Percentiles rank a stretch among this genome's conserved stretches.
Evolutionary conservation across 2,888 invertebrate genomes (phyloP).

Genomic region (Lasioglossum zephyrum): DNA sequence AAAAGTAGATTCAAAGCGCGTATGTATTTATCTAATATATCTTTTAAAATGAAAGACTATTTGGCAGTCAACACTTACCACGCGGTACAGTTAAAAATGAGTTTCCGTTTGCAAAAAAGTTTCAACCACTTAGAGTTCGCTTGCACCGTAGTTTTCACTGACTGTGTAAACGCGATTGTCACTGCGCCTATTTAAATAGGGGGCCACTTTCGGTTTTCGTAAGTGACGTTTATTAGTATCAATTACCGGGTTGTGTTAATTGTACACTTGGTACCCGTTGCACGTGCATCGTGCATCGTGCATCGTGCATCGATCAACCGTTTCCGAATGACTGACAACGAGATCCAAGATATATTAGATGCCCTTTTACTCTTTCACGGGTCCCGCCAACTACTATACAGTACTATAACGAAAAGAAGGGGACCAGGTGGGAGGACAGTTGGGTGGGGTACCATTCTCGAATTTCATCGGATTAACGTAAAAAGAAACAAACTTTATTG

Average conservation of each 20-base stretch:
- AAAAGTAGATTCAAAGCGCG: background rate
- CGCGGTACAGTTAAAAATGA: background rate
- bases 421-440: constrained; percentile 16
- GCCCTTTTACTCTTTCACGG: constrained; percentile 40
- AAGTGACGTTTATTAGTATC: background rate
- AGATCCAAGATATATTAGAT: background rate
- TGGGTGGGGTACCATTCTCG: background rate
- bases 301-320: constrained; percentile 14
- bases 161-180: background rate
- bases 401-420: constrained; percentile 12
- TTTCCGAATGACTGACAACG: constrained; percentile 25
- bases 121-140: background rate
- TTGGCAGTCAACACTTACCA: background rate
- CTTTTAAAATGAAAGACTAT: background rate
- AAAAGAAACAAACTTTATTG: background rate
- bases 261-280: background rate
- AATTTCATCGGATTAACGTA: background rate
- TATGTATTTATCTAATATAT: background rate
- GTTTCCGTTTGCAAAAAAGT: background rate
- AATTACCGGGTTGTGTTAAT: background rate
- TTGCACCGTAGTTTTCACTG: background rate
- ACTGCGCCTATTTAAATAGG: background rate
- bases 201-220: constrained; percentile 1
- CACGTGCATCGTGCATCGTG: background rate
- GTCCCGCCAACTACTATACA: constrained; percentile 34